Conservation (phyloP, 1,140 invertebrate species). For the Saccostrea glomerata region DNA sequence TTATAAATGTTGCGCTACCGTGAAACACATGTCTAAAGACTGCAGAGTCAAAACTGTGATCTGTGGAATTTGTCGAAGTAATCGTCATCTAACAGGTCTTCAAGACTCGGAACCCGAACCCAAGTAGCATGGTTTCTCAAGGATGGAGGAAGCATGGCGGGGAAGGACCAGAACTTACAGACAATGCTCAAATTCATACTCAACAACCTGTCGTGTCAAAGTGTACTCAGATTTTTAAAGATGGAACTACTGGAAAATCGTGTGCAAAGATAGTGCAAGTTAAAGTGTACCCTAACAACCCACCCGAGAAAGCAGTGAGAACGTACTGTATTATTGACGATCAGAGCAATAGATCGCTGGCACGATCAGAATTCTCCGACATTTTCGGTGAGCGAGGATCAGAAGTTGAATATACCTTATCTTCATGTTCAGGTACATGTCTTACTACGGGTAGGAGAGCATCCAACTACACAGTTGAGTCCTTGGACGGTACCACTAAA, state of each 20-base stretch:
- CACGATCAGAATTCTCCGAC: conserved; percentile 38
- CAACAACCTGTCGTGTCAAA: neutral
- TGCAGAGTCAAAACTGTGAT: neutral
- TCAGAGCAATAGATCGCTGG: conserved; percentile 53
- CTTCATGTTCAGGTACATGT: conserved; percentile 18
- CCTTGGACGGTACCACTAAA: conserved; percentile 11
- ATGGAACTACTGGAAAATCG: conserved; percentile 38
- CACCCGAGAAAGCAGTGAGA: neutral
- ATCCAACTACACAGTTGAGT: neutral
- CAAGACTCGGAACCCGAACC: neutral
- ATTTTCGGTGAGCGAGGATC: conserved; percentile 21
- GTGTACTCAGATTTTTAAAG: conserved; percentile 43
- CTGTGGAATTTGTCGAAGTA: neutral
- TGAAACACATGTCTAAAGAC: conserved; percentile 4
- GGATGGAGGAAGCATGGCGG: conserved; percentile 29
- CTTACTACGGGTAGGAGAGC: conserved; percentile 14
- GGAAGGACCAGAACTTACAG: neutral
- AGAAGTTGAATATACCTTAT: conserved; percentile 31
- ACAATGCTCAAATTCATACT: neutral
- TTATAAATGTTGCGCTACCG: conserved; percentile 43
- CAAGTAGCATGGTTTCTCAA: neutral
- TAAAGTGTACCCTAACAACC: conserved; percentile 24
- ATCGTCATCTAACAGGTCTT: neutral
- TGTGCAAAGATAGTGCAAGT: conserved; percentile 51
- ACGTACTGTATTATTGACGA: conserved; percentile 52